Percentiles rank a stretch among this genome's conserved stretches.
These are phyloP conservation scores for Emmelina monodactyla DNA, from an alignment of 2,888 invertebrate genomes.

Conservation along the genomic window DNA sequence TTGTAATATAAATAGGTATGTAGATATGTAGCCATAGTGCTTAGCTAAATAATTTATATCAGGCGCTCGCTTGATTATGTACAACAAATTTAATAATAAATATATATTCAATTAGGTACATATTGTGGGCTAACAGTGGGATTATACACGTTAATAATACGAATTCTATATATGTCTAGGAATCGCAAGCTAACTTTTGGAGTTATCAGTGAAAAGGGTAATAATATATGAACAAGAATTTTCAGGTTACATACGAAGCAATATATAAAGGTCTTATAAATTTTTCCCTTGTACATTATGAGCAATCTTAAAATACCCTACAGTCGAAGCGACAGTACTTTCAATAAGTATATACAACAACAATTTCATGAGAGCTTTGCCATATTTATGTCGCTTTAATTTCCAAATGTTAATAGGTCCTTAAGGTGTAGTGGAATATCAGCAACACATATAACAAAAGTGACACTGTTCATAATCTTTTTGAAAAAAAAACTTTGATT, in stretches of 20 bases:
- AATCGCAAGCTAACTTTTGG: conserved; percentile 56
- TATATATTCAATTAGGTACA: conserved; percentile 14
- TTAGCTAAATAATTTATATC: conserved; percentile 44
- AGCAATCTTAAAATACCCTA: conserved; percentile 58
- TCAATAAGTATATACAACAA: conserved; percentile 49
- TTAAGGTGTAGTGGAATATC: too few species aligned
- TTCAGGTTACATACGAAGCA: conserved; percentile 51
- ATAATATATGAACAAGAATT: conserved; percentile 24
- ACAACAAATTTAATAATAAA: conserved; percentile 40
- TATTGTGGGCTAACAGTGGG: conserved; percentile 33
- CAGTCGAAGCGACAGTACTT: conserved; percentile 47
- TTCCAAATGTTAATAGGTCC: too few species aligned
- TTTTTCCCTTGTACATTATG: conserved; percentile 62
- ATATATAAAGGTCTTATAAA: conserved; percentile 54
- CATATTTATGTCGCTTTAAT: too few species aligned
- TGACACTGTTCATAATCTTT: too few species aligned
- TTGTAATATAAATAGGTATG: conserved; percentile 52
- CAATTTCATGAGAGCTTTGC: conserved; percentile 40
- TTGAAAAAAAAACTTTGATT: too few species aligned
- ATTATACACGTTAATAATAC: conserved; percentile 30
- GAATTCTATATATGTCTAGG: conserved; percentile 32
- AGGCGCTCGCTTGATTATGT: conserved; percentile 41
- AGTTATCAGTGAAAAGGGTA: conserved; percentile 27
- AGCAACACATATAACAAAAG: too few species aligned
- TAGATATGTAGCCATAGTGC: conserved; percentile 60